A percentile compares a stretch with the other conserved stretches of the same genome.
phyloP scores from a whole-genome alignment of 2,113 vertebrate species.

The Trematocara zebra region DNA sequence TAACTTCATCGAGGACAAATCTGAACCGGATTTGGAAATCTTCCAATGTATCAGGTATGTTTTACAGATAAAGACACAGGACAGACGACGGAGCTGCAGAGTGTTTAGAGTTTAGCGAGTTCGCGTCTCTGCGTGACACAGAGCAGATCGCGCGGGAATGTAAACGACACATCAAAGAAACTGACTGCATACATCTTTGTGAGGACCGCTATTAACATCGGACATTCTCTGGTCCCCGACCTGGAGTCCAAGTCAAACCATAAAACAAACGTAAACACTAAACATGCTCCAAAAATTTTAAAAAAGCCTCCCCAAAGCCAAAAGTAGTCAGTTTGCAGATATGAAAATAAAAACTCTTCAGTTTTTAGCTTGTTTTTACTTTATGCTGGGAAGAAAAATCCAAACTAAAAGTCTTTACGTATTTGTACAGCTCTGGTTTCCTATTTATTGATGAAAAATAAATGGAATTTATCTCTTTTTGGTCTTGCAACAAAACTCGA shows the following conservation, averaged over 20 bases:
- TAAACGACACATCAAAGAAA: background rate
- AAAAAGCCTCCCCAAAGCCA: background rate
- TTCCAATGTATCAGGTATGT: background rate
- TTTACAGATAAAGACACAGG: background rate
- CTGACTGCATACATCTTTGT: background rate
- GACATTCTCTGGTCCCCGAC: background rate
- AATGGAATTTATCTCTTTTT: background rate
- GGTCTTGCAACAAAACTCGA: background rate
- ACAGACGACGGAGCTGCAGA: background rate
- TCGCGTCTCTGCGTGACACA: background rate
- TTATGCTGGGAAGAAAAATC: rapidly evolving
- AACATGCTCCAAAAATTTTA: background rate
- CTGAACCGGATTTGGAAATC: background rate
- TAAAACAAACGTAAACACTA: background rate
- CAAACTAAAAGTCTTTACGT: background rate
- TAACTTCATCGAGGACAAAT: background rate
- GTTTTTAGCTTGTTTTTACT: background rate
- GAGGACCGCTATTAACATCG: background rate
- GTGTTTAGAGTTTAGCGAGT: background rate
- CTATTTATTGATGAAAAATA: background rate
- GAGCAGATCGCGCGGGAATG: background rate
- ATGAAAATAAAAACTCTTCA: background rate
- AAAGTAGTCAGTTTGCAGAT: background rate
- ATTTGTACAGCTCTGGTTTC: background rate
- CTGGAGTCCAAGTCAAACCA: background rate